phyloP scores from a whole-genome alignment of 2,888 invertebrate genomes.

The Hedychridium roseum region DNA sequence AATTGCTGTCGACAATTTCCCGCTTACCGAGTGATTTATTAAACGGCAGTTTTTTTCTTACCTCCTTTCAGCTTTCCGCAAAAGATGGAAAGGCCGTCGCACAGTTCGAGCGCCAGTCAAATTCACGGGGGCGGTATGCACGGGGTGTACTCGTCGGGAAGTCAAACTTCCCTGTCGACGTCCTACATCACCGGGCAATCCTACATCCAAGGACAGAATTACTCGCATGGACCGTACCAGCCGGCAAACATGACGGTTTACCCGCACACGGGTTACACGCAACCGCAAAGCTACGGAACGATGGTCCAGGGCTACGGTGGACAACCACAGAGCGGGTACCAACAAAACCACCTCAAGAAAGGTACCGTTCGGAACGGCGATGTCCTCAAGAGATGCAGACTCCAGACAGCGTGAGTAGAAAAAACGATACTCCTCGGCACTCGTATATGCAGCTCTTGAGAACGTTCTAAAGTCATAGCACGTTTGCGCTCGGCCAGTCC shows the following conservation, averaged over 20 bases:
- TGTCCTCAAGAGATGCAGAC: conserved; percentile 72
- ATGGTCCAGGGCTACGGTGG: conserved; percentile 60
- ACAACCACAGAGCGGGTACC: conserved; percentile 54
- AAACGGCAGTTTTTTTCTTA: not conserved
- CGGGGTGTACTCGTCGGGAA: conserved; percentile 55
- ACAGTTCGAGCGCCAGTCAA: conserved; percentile 51
- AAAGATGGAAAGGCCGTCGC: conserved; percentile 59
- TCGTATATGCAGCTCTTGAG: too few species aligned
- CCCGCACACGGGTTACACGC: conserved; percentile 49
- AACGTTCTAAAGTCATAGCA: too few species aligned
- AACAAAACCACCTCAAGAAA: conserved; percentile 71
- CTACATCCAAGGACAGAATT: conserved; percentile 60
- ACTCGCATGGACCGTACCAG: conserved; percentile 50
- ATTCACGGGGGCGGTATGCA: conserved; percentile 50
- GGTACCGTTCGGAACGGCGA: conserved; percentile 72
- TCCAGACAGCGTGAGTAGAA: conserved; percentile 73
- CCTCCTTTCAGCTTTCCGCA: conserved; percentile 55
- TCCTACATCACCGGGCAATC: conserved; percentile 61
- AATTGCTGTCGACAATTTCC: conserved; percentile 10
- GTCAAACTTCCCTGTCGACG: conserved; percentile 56
- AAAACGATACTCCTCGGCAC: not conserved
- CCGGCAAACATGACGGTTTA: conserved; percentile 50
- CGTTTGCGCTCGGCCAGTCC: too few species aligned
- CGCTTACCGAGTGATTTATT: not conserved
- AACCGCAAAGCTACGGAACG: conserved; percentile 58